Evolutionary conservation across 2,797 vertebrate genomes (phyloP).

Genomic region (Clarias laeviceps): DNA sequence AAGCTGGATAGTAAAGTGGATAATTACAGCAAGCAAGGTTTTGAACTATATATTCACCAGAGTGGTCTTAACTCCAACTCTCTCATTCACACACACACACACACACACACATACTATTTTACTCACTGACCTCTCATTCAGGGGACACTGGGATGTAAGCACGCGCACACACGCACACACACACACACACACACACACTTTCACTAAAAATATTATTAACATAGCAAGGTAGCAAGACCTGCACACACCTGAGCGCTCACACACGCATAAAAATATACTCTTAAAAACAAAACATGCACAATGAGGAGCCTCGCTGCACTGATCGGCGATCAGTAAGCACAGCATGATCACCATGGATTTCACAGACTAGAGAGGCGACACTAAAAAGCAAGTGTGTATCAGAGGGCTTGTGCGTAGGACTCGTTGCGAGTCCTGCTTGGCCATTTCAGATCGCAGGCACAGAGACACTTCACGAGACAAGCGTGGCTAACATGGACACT

Average conservation of each 20-base stretch:
- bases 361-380: conserved; percentile 2
- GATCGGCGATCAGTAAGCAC: conserved; percentile 40
- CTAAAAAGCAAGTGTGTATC: conserved; percentile 36
- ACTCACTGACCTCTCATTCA: conserved; percentile 12
- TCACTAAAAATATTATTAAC: conserved; percentile 29
- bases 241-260: conserved; percentile 46
- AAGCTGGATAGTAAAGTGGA: background rate
- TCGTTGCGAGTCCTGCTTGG: conserved; percentile 66
- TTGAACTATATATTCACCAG: background rate
- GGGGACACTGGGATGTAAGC: conserved; percentile 43
- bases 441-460: conserved; percentile 73
- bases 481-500: conserved; percentile 67
- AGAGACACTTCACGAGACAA: conserved; percentile 69
- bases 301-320: conserved; percentile 72
- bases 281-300: conserved; percentile 69
- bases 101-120: conserved; percentile 40
- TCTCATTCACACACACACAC: conserved; percentile 40
- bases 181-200: conserved; percentile 23
- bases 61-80: background rate
- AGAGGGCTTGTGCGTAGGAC: conserved; percentile 55
- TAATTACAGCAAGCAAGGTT: background rate
- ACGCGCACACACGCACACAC: too few species aligned
- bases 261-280: conserved; percentile 50
- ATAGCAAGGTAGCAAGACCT: conserved; percentile 44
- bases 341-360: conserved; percentile 8